Evolutionary conservation across 2,888 invertebrate species (phyloP), one percentile per base, ranked within the genome.

Genomic region (Itoplectis maculator): DNA sequence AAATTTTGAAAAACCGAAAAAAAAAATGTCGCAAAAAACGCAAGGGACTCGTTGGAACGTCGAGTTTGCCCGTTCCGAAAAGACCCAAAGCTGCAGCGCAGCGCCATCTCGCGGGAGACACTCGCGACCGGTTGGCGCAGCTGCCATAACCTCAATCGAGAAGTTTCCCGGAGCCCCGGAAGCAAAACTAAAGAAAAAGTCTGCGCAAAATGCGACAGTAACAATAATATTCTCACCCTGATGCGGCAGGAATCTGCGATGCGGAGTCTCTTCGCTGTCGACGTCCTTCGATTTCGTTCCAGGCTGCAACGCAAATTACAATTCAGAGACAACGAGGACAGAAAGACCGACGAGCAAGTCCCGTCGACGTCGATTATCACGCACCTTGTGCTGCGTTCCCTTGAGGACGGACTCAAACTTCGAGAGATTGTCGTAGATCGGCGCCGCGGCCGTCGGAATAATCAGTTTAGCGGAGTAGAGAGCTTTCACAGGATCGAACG

Each of bases 401-500:
- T 91, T 92, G 0, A 94, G 18, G 5, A 86, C 88, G 5, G 93
- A 92, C 80, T 95, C 94, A 88, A 94, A 97, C 87, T 95, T 95
- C 0, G 94, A 93, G 73, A 97, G 83, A 91, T 96, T 97, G 90
- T 97, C 96, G 88, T 95, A 96, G 74, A 94, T 85, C 29, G 95
- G 95, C 0, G 96, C 96, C 79, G 94, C 93, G 18, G 94, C 90
- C 3, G 94, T 93, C 0, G 96, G 95, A 15, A 95, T 87, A 76
- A 93, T 93, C 0, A 94, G 88, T 86, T 94, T 94, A 0, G 93
- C 85, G 0, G 95, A 94, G 86, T 95, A 95, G 13, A 97, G 92
- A 0, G 95, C 96, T 89, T 95, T 95, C 1, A 96, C 49, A 0
- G 97, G 95, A 93, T 97, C 95, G 87, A 96, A 97, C 66, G 93